Evolutionary conservation across 2,888 invertebrate genomes (phyloP).

Genomic region (Cantharis flavilabris): DNA sequence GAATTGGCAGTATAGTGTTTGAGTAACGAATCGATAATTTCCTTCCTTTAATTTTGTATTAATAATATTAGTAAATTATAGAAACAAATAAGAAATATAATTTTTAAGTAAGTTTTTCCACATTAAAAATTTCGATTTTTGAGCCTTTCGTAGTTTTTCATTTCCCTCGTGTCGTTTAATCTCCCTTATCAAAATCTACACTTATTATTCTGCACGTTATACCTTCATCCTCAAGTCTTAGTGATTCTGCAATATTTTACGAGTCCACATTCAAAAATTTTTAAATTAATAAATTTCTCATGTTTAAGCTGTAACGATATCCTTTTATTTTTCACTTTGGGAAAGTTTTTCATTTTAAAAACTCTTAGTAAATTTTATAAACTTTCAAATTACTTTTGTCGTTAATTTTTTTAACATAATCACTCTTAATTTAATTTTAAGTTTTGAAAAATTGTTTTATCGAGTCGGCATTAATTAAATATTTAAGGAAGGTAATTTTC

Average conservation of each 20-base stretch:
- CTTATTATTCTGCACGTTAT: background rate
- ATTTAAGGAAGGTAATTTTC: background rate
- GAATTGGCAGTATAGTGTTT: too few relatives aligned
- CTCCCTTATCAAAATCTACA: background rate
- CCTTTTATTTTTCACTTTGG: background rate
- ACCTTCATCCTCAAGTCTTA: background rate
- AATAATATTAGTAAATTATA: too few relatives aligned
- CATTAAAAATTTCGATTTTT: background rate
- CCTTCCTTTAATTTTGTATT: too few relatives aligned
- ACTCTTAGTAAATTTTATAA: background rate
- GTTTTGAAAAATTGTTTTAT: background rate
- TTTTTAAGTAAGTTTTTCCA: background rate
- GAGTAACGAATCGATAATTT: too few relatives aligned
- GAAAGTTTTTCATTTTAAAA: background rate
- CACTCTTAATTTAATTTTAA: background rate
- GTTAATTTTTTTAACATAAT: background rate
- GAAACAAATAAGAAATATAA: too few relatives aligned
- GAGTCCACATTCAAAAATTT: background rate
- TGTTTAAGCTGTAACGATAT: background rate
- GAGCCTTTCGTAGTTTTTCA: background rate
- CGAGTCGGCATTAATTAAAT: background rate
- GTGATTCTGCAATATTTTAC: background rate
- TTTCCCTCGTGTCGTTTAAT: background rate
- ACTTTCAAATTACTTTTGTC: background rate
- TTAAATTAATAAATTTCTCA: background rate